Evolutionary conservation across 2,113 vertebrate species (phyloP), one percentile per base, ranked within the genome.

Genomic region (Mustela lutreola): DNA sequence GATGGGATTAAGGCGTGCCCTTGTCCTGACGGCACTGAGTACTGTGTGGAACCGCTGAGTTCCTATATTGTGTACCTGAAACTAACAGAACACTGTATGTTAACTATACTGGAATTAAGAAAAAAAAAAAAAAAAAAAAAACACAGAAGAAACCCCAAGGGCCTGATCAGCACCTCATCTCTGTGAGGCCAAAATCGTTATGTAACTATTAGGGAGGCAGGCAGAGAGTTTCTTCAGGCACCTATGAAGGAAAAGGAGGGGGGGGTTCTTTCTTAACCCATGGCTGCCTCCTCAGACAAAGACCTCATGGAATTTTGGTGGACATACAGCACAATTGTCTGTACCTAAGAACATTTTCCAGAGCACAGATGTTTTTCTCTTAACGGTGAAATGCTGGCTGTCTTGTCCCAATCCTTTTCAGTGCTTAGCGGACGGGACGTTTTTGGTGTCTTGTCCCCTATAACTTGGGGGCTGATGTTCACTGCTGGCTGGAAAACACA

Each of bases 321-420:
- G 88, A 93, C 21, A 70, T 53, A 36, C 33, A 91, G 7, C 45
- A 78, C 42, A 58, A 1, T 94, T 71, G 62, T 98, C 58, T 91
- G 31, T 79, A 4, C 67, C 70, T 89, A 73, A 62, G 60, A 62
- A 42, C 94, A n/a, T 95, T 97, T 96, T 97, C 91, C 94, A 92
- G 89, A 94, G 96, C 62, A 91, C 97, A 98, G 95, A 98, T 97
- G 92, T 98, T 98, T 98, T 93, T 90, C 89, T 98, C 93, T 80
- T 97, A 88, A 94, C 75, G 36, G 65, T 90, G 95, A 96, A 97
- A 97, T 33, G 70, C 53, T 97, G 82, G 94, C 95, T 98, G 96
- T 96, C 95, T 95, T 93, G 88, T 67, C 76, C 26, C 56, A 73
- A 89, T 86, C 56, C 65, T 92, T 94, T 92, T 78, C 89, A 76